Percentiles rank a stretch among this genome's conserved stretches.
Evolutionary conservation across 92 coral and sea anemone species (phyloP).

Genomic region (Montipora capitata): DNA sequence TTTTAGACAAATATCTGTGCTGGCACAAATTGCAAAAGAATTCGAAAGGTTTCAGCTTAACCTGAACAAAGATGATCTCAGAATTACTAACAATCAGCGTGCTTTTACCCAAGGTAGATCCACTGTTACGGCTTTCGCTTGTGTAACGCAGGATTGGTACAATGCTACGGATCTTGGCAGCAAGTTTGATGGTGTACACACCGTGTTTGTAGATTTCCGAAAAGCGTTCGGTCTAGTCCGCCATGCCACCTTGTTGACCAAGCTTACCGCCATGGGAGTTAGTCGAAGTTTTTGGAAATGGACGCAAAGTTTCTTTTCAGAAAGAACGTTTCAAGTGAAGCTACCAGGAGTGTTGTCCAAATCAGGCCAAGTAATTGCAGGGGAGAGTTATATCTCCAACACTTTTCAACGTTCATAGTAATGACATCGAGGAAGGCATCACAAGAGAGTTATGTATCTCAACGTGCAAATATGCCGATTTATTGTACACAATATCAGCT

Average conservation of each 20-base stretch:
- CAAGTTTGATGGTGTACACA: too few species aligned
- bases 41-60: too few species aligned
- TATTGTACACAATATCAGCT: not conserved
- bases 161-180: too few species aligned
- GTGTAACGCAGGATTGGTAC: too few species aligned
- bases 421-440: not conserved
- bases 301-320: not conserved
- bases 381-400: not conserved
- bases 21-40: too few species aligned
- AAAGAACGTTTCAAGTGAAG: not conserved
- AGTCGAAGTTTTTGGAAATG: not conserved
- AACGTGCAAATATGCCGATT: conserved; percentile 1
- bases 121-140: too few species aligned
- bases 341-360: not conserved
- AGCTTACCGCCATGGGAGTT: not conserved
- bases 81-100: too few species aligned
- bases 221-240: not conserved
- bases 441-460: not conserved
- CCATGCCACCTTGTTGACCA: not conserved
- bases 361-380: not conserved
- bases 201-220: too few species aligned
- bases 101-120: too few species aligned
- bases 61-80: too few species aligned
- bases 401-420: conserved; percentile 10
- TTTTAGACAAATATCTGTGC: too few species aligned